Evolutionary conservation across 1,140 invertebrate species (phyloP), one percentile per base, ranked within the genome.

Genomic region (Ceratitis capitata): DNA sequence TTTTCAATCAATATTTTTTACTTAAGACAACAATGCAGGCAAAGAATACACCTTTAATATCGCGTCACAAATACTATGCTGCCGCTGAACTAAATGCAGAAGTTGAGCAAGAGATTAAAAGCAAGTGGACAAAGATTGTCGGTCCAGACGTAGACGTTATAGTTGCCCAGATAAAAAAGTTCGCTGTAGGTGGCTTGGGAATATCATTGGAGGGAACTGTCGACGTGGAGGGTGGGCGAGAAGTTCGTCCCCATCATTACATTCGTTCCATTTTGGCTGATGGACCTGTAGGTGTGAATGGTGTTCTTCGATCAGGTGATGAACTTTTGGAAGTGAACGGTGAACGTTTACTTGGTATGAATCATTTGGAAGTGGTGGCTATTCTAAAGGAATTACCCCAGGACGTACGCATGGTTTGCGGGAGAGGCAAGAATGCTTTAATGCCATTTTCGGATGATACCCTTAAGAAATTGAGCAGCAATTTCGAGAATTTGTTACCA

Each of bases 141-240:
- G 93, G 93, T 90, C n/a, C 91, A 90, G 96, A 97, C 61, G 96
- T 96, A 87, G 96, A 97, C 91, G 97, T 98, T 89, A 96, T 98
- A 88, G 96, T 98, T 85, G 97, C 97, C 1, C 95, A 97, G 89
- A 93, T 96, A 88, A 96, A 94, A 89, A 99, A 97, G 93, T 97
- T 95, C 92, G 95, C 95, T 86, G 97, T 95, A 92, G 97, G 98
- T 86, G 98, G 98, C 23, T 93, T 99, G 35, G 98, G 98, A 10
- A 99, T 99, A 86, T 98, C 97, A 85, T 93, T 99, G 82, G 98
- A 99, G 92, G 98, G 98, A 74, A 99, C 98, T 0, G 98, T 98
- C 26, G 98, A 98, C 89, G 96, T 98, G 51, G 97, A 98, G 91
- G 97, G 97, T 87, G 97, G 97, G 3, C 94, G 95, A 29, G 97